phyloP scores from a whole-genome alignment of 2,888 invertebrate species.

The Diaperis boleti region DNA sequence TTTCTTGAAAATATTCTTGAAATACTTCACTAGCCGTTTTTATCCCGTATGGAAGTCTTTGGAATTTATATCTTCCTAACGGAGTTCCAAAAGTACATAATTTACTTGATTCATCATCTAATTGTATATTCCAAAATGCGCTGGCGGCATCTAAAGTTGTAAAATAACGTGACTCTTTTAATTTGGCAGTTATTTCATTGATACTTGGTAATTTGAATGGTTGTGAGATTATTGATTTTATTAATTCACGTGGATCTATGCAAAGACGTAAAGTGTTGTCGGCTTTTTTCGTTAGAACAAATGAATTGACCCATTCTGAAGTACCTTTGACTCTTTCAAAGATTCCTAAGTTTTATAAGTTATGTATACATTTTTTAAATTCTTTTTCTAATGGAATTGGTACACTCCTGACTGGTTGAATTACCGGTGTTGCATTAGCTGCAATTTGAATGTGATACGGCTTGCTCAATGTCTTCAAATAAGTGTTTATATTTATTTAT shows the following conservation, averaged over 20 bases:
- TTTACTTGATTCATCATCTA: conserved; percentile 43
- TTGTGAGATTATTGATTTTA: conserved; percentile 39
- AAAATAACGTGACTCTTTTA: conserved; percentile 40
- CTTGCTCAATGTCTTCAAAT: conserved; percentile 32
- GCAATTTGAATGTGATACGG: conserved; percentile 42
- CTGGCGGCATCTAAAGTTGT: conserved; percentile 41
- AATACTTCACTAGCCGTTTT: conserved; percentile 36
- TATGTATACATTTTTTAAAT: conserved; percentile 29
- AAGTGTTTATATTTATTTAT: no score
- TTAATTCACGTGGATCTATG: conserved; percentile 46
- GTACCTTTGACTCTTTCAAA: conserved; percentile 41
- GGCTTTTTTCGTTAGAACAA: conserved; percentile 46
- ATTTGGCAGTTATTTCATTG: conserved; percentile 42
- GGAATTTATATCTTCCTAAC: conserved; percentile 42
- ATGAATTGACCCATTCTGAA: conserved; percentile 47
- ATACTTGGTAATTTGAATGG: conserved; percentile 38
- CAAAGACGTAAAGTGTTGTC: conserved; percentile 45
- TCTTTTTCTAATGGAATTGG: conserved; percentile 43
- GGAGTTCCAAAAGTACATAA: conserved; percentile 45
- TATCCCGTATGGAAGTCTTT: conserved; percentile 36
- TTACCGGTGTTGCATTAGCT: conserved; percentile 35
- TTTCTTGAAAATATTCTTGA: conserved; percentile 28
- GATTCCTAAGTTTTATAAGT: conserved; percentile 25
- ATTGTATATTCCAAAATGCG: conserved; percentile 41
- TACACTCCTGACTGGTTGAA: conserved; percentile 42